Conservation (phyloP, 2,888 invertebrate species). For the Glyphotaelius pellucidus region DNA sequence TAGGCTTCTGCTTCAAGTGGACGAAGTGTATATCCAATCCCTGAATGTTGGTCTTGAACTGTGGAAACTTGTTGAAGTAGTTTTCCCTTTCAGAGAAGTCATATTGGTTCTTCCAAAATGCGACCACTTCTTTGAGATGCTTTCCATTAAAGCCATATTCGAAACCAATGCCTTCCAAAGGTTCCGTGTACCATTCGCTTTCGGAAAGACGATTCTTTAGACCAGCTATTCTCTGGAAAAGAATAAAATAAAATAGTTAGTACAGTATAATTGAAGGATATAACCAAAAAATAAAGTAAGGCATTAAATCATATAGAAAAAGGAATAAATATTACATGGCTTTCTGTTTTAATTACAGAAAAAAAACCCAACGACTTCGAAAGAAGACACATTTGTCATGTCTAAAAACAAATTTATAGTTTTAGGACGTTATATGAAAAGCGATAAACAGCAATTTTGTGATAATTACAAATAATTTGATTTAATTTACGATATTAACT, state of each 20-base stretch:
- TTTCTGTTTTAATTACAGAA: background rate
- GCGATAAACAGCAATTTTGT: no score
- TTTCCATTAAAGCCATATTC: slow-evolving; percentile 79
- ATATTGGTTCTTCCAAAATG: slow-evolving; percentile 81
- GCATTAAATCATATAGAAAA: background rate
- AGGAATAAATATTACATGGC: background rate
- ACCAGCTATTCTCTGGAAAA: slow-evolving; percentile 72
- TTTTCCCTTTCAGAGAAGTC: slow-evolving; percentile 81
- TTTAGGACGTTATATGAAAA: background rate
- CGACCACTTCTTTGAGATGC: slow-evolving; percentile 73
- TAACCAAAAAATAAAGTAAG: background rate
- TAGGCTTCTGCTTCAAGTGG: slow-evolving; percentile 78
- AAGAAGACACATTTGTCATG: background rate
- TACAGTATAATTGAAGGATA: background rate
- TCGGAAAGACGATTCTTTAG: slow-evolving; percentile 76
- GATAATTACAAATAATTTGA: no score
- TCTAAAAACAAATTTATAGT: background rate
- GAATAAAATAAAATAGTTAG: background rate
- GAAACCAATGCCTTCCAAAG: slow-evolving; percentile 76
- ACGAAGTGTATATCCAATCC: slow-evolving; percentile 84
- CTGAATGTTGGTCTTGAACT: slow-evolving; percentile 84
- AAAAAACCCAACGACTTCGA: background rate
- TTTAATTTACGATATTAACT: no score
- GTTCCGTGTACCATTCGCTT: slow-evolving; percentile 70
- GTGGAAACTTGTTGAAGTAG: slow-evolving; percentile 81